Evolutionary conservation across 2,888 invertebrate species (phyloP), one percentile per base, ranked within the genome.

Genomic region (Pammene aurita): DNA sequence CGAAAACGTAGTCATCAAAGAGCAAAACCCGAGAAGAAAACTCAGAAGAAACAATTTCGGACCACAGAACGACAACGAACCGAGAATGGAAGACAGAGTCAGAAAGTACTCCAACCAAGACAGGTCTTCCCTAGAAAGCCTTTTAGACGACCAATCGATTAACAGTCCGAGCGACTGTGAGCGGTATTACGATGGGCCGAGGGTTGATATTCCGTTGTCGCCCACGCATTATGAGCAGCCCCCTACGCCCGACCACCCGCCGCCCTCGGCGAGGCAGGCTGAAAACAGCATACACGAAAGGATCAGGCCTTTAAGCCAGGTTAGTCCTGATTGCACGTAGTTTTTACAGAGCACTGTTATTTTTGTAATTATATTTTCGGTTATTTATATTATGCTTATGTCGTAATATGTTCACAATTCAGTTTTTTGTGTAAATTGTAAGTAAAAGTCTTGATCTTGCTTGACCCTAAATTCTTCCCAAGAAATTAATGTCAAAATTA

Each of bases 211-310:
- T 77, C 98, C 98, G 0, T 91, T 96, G 77, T 97, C 97, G 76
- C 98, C 98, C 18, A 97, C 97, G 58, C 96, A 97, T 83, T 98
- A 98, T 80, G 94, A 95, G 64, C 98, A 98, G 87, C 98, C 98
- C 11, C 97, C 98, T 10, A 98, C 98, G 11, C 98, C 98, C 0
- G 98, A 98, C 77, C 98, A 98, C 89, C 98, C 98, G 5, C 98
- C 98, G 1, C 98, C 98, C 0, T 96, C 97, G 10, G 97, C 98
- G 5, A 94, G 95, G 79, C 97, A 97, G 77, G 98, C 98, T 0
- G 96, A 97, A 88, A 95, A 95, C 86, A 96, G 96, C 80, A 98
- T 98, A 79, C 96, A 97, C 83, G 96, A 97, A 84, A 95, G 97
- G 88, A 98, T 98, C 80, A 94, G 97, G 80, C 97, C 97, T 18